Base-by-base conservation (phyloP, 2,113 vertebrate genomes). In the Brachionichthys hirsutus region DNA sequence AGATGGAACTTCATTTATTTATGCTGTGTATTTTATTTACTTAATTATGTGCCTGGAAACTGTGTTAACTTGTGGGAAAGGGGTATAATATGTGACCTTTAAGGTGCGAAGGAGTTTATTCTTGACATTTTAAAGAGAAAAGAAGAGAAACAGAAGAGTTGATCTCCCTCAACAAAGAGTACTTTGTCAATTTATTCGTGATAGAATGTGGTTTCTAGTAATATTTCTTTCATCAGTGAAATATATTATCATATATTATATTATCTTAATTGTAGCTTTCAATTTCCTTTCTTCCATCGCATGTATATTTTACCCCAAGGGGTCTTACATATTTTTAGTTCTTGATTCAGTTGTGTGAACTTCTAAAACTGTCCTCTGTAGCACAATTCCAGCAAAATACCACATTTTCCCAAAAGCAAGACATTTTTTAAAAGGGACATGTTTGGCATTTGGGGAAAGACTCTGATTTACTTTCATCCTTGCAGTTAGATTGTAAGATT, bases 101-200 rank as follows among this genome's bases (percentile, higher is more conserved):
- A 5, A 54, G 64, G 67, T 69, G 56, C 54, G 30, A 51, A 42
- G 35, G 13, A 48, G 48, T n/a, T 19, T 66, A 60, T 45, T 65
- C 24, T 43, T 63, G 46, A 7, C 15, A 15, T 49, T 43, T 57
- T 40, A 60, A 56, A 24, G 49, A 75, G 69, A 50, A 47, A 41
- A 41, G 2, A 3, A 53, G 16, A 34, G 54, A 34, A 59, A 11
- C 49, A 70, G 50, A 16, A 47, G n/a, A 72, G 34, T 12, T 2
- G 2, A 11, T 38, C 6, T 9, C 49, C 16, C 47, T 17, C 3
- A 40, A 48, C 20, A 52, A 67, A 36, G 10, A 51, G 3, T 1
- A 6, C 52, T 53, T 54, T 51, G 63, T 18, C 18, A 14, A 12
- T 50, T 15, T 43, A 13, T 30, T 30, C 1, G 13, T 46, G 43